Evolutionary conservation across 2,113 vertebrate species (phyloP), one percentile per base, ranked within the genome.

Genomic region (Syrrhaptes paradoxus): DNA sequence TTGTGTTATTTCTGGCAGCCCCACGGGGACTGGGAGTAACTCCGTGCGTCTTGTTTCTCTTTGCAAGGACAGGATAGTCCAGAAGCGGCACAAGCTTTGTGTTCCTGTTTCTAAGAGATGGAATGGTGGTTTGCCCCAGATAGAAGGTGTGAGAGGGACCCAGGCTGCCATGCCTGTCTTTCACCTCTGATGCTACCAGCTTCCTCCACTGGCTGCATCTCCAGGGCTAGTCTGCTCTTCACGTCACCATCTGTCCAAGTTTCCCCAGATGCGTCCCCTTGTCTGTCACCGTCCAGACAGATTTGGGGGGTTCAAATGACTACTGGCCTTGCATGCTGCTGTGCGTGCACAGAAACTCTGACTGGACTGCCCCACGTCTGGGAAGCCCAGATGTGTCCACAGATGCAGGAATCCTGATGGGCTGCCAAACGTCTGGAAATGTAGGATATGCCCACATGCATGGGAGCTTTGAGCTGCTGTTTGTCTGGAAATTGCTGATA

Each of bases 1-100:
- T 96, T 94, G 71, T 94, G 87, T 96, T 96, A 97, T 96, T 96
- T 97, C 85, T 97, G 96, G 96, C 90, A 96, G 66, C 58, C 92
- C 93, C 81, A 41, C 1, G 0, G 86, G 95, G 87, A 85, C 90
- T 91, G 91, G 87, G 88, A 95, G 88, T 84, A 84, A 78, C 85
- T 95, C 85, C 73, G 68, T 91, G 87, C 66, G 71, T 94, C 11
- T 48, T 52, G 41, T 87, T 94, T 82, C 92, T 88, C 88, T 75
- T 85, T 65, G 52, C 15, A 19, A 78, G 88, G 88, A 83, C 87
- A 81, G 68, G 46, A 26, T 55, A 80, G 81, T 72, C 41, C 77
- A 91, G 87, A 82, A 82, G 81, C 51, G 73, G 63, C 15, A 24
- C 45, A 75, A 84, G 24, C 32, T 93, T 61, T 89, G 21, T 6